Conservation (phyloP, 2,888 invertebrate genomes). For the Aphidius colemani region DNA sequence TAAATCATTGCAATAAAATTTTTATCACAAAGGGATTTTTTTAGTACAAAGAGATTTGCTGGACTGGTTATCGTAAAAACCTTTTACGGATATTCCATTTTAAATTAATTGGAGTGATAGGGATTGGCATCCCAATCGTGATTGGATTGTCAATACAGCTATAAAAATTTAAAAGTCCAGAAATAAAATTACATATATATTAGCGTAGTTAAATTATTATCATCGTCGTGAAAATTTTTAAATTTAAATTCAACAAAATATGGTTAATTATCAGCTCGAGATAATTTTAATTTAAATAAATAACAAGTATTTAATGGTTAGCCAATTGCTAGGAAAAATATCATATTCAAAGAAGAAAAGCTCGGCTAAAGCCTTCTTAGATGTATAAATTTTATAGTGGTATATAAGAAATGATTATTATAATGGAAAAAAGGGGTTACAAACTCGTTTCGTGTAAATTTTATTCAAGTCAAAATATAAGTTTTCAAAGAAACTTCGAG, state of each 20-base stretch:
- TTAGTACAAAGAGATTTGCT: constrained; percentile 16
- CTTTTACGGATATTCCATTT: constrained; percentile 41
- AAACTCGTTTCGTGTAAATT: constrained; percentile 8
- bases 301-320: constrained; percentile 32
- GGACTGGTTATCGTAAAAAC: constrained; percentile 32
- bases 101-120: constrained; percentile 42
- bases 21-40: constrained; percentile 7
- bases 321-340: constrained; percentile 40
- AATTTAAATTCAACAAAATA: too few species aligned
- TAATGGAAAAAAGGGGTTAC: constrained; percentile 30
- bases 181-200: too few species aligned
- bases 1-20: background rate
- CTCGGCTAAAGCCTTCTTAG: constrained; percentile 18
- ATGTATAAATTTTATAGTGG: constrained; percentile 7
- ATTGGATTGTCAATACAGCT: too few species aligned
- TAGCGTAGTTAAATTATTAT: too few species aligned
- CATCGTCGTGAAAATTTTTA: too few species aligned
- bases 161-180: too few species aligned
- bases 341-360: constrained; percentile 17
- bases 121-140: constrained; percentile 15
- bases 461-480: background rate
- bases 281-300: too few species aligned
- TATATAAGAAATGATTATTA: constrained; percentile 30
- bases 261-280: too few species aligned
- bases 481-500: too few species aligned